These are phyloP conservation scores for Echinometra lucunter DNA, from an alignment of 53 echinoderm and acorn worm species.

Conservation along the genomic window DNA sequence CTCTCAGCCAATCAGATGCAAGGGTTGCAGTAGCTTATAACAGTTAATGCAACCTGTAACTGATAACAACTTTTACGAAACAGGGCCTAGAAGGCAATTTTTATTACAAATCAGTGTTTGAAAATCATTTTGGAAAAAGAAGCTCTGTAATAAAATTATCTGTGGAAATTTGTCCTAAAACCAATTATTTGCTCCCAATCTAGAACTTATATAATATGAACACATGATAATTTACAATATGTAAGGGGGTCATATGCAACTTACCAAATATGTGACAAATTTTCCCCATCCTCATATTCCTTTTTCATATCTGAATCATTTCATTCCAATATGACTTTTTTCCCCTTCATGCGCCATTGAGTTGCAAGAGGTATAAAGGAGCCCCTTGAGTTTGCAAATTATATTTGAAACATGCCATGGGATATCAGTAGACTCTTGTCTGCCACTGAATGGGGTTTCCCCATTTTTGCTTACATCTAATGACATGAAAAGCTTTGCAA, in stretches of 20 bases:
- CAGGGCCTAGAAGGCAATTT: neutral
- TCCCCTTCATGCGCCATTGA: neutral
- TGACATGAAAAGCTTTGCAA: neutral
- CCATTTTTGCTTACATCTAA: neutral
- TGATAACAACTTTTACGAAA: too few relatives aligned
- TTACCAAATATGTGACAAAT: neutral
- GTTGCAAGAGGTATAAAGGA: slow-evolving; percentile 8
- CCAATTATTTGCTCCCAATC: neutral
- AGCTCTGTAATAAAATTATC: neutral
- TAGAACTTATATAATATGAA: neutral
- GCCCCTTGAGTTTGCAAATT: slow-evolving; percentile 40
- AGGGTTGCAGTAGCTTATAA: too few relatives aligned
- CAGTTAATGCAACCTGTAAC: too few relatives aligned
- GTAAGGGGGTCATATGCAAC: neutral
- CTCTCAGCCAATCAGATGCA: too few relatives aligned
- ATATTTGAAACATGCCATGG: neutral
- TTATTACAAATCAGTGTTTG: neutral
- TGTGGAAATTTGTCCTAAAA: neutral
- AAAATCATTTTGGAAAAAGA: neutral
- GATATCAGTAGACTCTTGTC: neutral
- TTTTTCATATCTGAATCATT: neutral
- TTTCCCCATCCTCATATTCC: neutral
- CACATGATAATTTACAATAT: neutral
- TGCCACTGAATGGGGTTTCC: neutral
- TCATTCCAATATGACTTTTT: slow-evolving; percentile 11